A percentile compares a stretch with the other conserved stretches of the same genome.
phyloP scores from a whole-genome alignment of 2,113 vertebrate species.

The Cygnus atratus region DNA sequence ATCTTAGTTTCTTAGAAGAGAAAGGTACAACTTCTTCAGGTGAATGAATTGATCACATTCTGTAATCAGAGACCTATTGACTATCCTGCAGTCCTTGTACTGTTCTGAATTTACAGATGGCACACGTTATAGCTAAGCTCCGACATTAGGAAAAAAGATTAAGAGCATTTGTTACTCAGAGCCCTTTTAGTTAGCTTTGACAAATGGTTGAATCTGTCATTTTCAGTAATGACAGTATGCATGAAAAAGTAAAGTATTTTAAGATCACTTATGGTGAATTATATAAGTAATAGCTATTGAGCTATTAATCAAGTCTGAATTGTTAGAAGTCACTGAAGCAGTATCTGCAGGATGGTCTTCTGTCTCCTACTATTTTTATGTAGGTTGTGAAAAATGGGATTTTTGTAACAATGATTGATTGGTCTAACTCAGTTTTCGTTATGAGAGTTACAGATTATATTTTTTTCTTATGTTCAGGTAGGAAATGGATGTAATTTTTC shows the following conservation, averaged over 20 bases:
- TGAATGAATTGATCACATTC: slow-evolving; percentile 24
- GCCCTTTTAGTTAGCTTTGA: slow-evolving; percentile 54
- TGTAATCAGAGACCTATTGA: slow-evolving; percentile 25
- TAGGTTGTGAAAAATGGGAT: slow-evolving; percentile 7
- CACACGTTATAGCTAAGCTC: slow-evolving; percentile 2
- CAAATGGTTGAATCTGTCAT: slow-evolving; percentile 52
- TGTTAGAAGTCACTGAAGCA: slow-evolving; percentile 44
- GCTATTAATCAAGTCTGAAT: slow-evolving; percentile 56
- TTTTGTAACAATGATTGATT: slow-evolving; percentile 6
- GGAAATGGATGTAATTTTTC: not conserved
- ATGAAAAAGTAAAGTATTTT: slow-evolving; percentile 59
- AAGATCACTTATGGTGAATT: slow-evolving; percentile 68
- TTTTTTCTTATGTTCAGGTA: not conserved
- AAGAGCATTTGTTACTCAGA: slow-evolving; percentile 40
- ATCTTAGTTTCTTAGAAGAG: not conserved
- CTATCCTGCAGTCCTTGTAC: not conserved
- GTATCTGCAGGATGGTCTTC: slow-evolving; percentile 33
- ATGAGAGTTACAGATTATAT: not conserved
- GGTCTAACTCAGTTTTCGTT: not conserved
- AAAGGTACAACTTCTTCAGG: not conserved
- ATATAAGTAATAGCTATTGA: slow-evolving; percentile 54
- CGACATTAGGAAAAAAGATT: slow-evolving; percentile 13
- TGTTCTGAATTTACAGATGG: slow-evolving; percentile 24
- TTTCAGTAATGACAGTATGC: slow-evolving; percentile 59
- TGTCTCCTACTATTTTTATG: not conserved